Base-by-base conservation (phyloP, 2,113 vertebrate genomes). In the Daubentonia madagascariensis region DNA sequence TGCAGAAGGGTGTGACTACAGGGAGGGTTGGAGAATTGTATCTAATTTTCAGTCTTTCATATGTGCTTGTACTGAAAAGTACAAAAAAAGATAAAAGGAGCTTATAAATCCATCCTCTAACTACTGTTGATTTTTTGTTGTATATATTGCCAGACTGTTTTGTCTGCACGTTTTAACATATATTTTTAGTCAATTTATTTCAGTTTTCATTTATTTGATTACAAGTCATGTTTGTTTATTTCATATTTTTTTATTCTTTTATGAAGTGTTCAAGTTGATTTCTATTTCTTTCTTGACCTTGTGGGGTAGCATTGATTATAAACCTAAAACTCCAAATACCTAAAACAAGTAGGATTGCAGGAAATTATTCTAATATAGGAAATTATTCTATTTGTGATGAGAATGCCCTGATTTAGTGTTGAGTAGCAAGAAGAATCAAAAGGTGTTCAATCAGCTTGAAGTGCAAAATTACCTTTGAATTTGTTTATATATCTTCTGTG, bases 141-240 rank as follows among this genome's bases (percentile, higher is more conserved):
- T 45, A 14, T 85, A 48, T 63, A 4, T 4, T 65, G 22, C n/a
- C 48, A 70, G 67, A 68, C 59, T 65, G 11, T 83, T 89, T 65
- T 54, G 67, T 45, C 43, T 93, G 5, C 8, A n/a, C n/a, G 87
- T 54, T 54, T 52, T 57, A 89, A 45, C 28, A 8, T 23, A 35
- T 73, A 4, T 75, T 78, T 30, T 84, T 84, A 30, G 4, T 63
- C 5, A 76, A 2, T 89, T 67, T 79, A 70, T 63, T 65, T 86
- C 25, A 88, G 32, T 87, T 68, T 91, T 73, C 20, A 61, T 84
- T 72, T 81, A 65, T 92, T 97, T 89, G 48, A 85, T 80, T 87
- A 12, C 35, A 90, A 70, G 30, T 78, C 25, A 80, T 76, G 12
- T 68, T 92, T 79, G 45, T 84, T 35, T 45, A 65, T 87, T 87